Conservation (phyloP, 2,797 vertebrate genomes). For the Sebastes melanostomus region DNA sequence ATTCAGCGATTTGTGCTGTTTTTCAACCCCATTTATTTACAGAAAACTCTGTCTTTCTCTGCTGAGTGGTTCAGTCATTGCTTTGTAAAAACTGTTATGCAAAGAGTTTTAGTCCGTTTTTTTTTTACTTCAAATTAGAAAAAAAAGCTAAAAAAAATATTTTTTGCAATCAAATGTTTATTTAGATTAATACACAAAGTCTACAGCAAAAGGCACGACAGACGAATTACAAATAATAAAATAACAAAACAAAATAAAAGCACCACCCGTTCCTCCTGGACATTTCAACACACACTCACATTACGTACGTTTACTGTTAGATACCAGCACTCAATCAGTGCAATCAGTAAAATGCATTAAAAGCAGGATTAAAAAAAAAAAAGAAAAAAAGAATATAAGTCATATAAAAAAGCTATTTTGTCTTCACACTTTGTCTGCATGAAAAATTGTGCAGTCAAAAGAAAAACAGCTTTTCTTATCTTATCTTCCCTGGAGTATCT, state of each 20-base stretch:
- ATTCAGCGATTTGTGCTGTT: neutral
- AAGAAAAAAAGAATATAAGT: neutral
- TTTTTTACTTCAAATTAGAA: neutral
- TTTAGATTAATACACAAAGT: no score
- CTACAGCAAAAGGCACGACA: no score
- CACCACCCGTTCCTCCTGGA: no score
- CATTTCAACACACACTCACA: no score
- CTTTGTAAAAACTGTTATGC: neutral
- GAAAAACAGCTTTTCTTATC: neutral
- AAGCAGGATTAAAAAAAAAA: neutral
- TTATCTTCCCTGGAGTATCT: neutral
- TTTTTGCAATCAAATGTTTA: no score
- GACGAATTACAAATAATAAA: no score
- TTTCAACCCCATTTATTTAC: neutral
- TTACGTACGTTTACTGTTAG: no score
- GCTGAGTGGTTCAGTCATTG: neutral
- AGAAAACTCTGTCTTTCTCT: neutral
- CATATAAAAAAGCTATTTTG: neutral
- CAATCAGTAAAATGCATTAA: neutral
- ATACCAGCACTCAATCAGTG: no score
- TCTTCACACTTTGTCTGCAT: neutral
- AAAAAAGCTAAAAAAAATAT: neutral
- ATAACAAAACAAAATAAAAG: no score
- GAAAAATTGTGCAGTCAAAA: neutral
- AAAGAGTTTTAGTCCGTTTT: neutral